Base-by-base conservation (phyloP, 2,797 vertebrate species). In the Semaprochilodus insignis region DNA sequence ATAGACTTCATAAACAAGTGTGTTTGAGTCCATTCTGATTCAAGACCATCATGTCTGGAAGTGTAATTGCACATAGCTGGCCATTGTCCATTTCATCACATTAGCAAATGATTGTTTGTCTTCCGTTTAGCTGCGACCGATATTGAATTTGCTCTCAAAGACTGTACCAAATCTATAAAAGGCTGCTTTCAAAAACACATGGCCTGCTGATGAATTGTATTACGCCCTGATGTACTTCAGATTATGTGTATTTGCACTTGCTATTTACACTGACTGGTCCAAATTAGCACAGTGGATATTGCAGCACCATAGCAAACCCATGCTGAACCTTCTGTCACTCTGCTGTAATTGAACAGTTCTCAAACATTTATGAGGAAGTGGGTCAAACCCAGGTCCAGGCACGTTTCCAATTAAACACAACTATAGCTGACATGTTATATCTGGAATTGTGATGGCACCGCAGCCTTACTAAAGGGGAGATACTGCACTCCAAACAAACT, bases 71-170 rank as follows among this genome's bases (percentile, higher is more conserved):
- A 77, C 44, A 60, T 71, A 48, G 74, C 69, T 85, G 83, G 81
- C 77, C 59, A 0, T 36, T 23, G 40, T 83, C 89, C 85, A 84
- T 85, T 34, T 74, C 77, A 89, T 88, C 84, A 87, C 86, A 87
- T 63, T 63, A 88, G 83, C 83, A 85, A 87, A 88, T 82, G 23
- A 82, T 83, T 75, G 80, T 87, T 88, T 86, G 76, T 71, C 65
- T 74, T 72, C 71, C 16, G 14, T 86, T 84, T 78, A 77, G 52
- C 85, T 78, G 60, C 72, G 76, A 84, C 51, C 65, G 76, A 82
- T 83, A 82, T 83, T 81, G 73, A 85, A 71, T 77, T 74, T 34
- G 44, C 83, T 80, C 27, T 66, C 66, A 31, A 59, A 48, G 65
- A 71, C 74, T 55, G 75, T 63, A 36, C 23, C 52, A 31, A 36